Conservation (phyloP, 37 sponge, comb jelly and placozoan genomes). For the Sycon ciliatum region DNA sequence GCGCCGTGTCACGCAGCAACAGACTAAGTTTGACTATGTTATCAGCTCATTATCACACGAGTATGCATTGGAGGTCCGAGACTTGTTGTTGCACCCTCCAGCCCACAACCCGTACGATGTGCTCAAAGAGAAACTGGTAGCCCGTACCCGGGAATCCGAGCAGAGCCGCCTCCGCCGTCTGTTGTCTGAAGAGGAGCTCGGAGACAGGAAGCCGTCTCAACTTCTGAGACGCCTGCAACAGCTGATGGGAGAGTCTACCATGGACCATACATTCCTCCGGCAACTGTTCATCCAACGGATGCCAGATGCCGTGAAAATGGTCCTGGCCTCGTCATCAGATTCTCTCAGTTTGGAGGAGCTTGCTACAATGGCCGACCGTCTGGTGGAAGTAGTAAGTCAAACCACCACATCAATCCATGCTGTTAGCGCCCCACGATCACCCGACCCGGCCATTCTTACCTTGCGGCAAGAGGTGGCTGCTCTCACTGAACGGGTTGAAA, state of each 20-base stretch:
- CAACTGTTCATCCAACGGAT: too few relatives aligned
- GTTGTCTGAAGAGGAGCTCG: slow-evolving; percentile 21
- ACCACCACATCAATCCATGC: neutral
- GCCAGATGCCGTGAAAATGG: too few relatives aligned
- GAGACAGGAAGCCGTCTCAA: slow-evolving; percentile 26
- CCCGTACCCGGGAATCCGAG: slow-evolving; percentile 28
- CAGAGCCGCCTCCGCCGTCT: slow-evolving; percentile 20
- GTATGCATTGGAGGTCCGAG: slow-evolving; percentile 40
- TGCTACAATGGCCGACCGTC: too few relatives aligned
- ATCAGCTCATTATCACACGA: slow-evolving; percentile 36
- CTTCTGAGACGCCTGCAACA: slow-evolving; percentile 27
- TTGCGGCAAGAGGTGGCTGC: neutral
- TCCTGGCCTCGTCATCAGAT: slow-evolving; percentile 1
- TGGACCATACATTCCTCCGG: too few relatives aligned
- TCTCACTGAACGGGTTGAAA: neutral
- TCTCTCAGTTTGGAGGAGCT: too few relatives aligned
- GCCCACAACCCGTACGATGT: slow-evolving; percentile 2
- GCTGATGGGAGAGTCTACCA: too few relatives aligned
- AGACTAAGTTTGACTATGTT: slow-evolving; percentile 37
- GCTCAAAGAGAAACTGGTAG: slow-evolving; percentile 12
- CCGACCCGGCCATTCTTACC: neutral
- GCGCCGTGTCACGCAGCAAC: slow-evolving; percentile 25
- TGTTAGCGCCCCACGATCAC: too few relatives aligned
- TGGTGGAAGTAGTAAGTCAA: too few relatives aligned
- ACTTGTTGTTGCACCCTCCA: slow-evolving; percentile 31